Percentiles rank a stretch among this genome's conserved stretches.
Evolutionary conservation across 2,113 vertebrate genomes (phyloP).

Genomic region (Genyomyrus donnyi): DNA sequence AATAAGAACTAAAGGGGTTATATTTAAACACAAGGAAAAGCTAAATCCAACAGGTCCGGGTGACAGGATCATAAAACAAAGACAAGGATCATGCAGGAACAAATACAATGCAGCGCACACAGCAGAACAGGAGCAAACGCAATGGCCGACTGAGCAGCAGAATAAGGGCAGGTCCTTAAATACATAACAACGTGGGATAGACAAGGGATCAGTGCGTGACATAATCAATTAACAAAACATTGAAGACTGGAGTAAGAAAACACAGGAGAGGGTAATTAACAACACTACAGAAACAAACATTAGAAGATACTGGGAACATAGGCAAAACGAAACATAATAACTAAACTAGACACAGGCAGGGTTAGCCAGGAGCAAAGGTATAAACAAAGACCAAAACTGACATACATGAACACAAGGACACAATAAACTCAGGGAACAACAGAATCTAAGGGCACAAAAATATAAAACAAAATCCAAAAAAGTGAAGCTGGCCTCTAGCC

Average conservation of each 20-base stretch:
- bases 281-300: background rate
- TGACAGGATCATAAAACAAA: background rate
- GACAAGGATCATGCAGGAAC: background rate
- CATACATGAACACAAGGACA: background rate
- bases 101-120: background rate
- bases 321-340: background rate
- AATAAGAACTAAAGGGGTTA: background rate
- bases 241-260: background rate
- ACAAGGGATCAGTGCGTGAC: background rate
- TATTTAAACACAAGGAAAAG: background rate
- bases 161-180: background rate
- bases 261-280: background rate
- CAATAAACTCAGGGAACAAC: background rate
- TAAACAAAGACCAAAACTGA: background rate
- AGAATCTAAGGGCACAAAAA: background rate
- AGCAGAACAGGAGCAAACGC: background rate
- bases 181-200: background rate
- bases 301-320: background rate
- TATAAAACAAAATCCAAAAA: background rate
- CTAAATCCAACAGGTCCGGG: background rate
- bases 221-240: background rate
- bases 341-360: background rate
- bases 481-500: background rate
- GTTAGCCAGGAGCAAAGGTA: background rate
- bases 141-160: background rate